Conservation (phyloP, 2,888 invertebrate species). For the Hydroisotoma schaefferi region DNA sequence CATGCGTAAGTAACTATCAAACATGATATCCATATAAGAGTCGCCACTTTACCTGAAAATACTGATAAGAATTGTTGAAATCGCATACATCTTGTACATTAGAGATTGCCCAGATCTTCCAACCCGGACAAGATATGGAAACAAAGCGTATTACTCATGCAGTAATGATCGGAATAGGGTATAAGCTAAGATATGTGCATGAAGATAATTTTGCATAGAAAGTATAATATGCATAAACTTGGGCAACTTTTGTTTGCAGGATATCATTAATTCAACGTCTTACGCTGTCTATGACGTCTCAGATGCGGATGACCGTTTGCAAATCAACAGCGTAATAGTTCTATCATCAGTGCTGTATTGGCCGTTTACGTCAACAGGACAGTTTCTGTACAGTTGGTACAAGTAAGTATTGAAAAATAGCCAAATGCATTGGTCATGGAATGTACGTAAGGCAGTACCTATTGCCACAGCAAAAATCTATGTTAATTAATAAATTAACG, state of each 20-base stretch:
- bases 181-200: too few species aligned
- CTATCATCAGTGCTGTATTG: slow-evolving; percentile 47
- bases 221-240: too few species aligned
- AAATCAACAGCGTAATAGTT: slow-evolving; percentile 33
- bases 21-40: not conserved
- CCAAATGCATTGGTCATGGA: not conserved
- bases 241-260: too few species aligned
- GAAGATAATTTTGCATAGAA: not conserved
- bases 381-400: slow-evolving; percentile 45
- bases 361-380: slow-evolving; percentile 45
- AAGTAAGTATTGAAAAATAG: slow-evolving; percentile 44
- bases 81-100: not conserved
- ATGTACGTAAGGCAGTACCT: too few species aligned
- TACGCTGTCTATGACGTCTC: slow-evolving; percentile 45
- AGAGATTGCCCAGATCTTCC: slow-evolving; percentile 46
- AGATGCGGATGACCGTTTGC: slow-evolving; percentile 20
- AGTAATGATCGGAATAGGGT: slow-evolving; percentile 39
- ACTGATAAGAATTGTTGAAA: not conserved
- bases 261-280: slow-evolving; percentile 45
- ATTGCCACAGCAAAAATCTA: not conserved
- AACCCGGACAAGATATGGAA: slow-evolving; percentile 31
- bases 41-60: not conserved
- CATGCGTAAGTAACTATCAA: slow-evolving; percentile 34
- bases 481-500: not conserved
- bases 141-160: slow-evolving; percentile 39